Conservation (phyloP, 2,888 invertebrate species). For the Aproaerema taeniolella region DNA sequence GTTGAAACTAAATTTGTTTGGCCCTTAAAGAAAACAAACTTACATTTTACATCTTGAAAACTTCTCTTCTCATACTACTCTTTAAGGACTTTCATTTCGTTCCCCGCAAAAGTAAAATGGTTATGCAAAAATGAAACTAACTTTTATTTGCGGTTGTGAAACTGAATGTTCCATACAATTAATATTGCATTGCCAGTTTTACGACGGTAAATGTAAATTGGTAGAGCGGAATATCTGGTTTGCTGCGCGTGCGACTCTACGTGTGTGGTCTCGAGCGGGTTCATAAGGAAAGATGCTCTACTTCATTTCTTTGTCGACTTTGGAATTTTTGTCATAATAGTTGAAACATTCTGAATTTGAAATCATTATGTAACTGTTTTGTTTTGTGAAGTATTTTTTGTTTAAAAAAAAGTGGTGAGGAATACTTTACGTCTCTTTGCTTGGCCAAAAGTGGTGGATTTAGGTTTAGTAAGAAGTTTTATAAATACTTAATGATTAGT, state of each 20-base stretch:
- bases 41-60: background rate
- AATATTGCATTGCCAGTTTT: background rate
- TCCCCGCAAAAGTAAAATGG: background rate
- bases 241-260: conserved; percentile 24
- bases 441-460: no score
- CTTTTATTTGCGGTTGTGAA: conserved; percentile 8
- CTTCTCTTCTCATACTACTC: background rate
- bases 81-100: background rate
- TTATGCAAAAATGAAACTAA: background rate
- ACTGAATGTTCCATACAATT: background rate
- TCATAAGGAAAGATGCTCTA: conserved; percentile 4
- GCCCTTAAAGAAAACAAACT: conserved; percentile 12
- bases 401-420: no score
- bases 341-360: no score
- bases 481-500: no score
- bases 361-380: no score
- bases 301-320: background rate
- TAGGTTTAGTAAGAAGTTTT: no score
- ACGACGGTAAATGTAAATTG: conserved; percentile 4
- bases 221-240: conserved; percentile 26
- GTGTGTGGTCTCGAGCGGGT: conserved; percentile 25
- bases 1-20: conserved; percentile 2
- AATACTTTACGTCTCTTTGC: no score
- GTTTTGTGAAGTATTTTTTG: no score
- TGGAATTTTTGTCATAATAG: background rate